phyloP scores from a whole-genome alignment of 2,888 invertebrate genomes.

The Zelleria hepariella region DNA sequence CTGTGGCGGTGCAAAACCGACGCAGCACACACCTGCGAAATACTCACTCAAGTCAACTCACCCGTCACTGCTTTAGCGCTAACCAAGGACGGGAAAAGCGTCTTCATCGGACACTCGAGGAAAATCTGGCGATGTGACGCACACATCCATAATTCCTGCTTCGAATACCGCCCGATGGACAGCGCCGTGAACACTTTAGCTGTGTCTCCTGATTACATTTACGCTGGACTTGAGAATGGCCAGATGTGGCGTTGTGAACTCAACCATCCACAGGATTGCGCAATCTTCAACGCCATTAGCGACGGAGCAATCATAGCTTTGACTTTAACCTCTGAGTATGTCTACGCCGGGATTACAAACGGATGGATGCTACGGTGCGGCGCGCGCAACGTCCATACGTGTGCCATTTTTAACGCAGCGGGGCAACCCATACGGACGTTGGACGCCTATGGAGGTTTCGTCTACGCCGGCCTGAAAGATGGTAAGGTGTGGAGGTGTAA shows the following conservation, averaged over 20 bases:
- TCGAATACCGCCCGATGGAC: neutral
- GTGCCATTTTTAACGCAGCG: neutral
- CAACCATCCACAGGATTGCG: neutral
- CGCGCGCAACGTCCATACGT: neutral
- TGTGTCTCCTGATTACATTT: neutral
- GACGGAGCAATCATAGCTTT: neutral
- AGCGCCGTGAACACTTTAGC: neutral
- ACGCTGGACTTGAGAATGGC: neutral
- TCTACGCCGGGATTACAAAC: neutral
- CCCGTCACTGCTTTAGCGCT: neutral
- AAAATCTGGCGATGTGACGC: neutral
- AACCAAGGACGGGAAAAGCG: neutral
- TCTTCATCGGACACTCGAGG: neutral
- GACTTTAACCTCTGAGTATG: neutral
- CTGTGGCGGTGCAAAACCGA: neutral
- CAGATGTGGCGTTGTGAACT: neutral
- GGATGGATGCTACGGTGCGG: neutral
- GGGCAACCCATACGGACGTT: neutral
- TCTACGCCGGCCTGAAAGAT: neutral
- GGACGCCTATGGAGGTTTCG: neutral
- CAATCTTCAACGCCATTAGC: neutral
- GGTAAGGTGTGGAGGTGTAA: neutral
- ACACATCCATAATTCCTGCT: neutral
- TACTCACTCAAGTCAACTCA: neutral
- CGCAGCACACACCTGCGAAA: neutral